Evolutionary conservation across 2,888 invertebrate species (phyloP).

Genomic region (Pterobdella sp.): DNA sequence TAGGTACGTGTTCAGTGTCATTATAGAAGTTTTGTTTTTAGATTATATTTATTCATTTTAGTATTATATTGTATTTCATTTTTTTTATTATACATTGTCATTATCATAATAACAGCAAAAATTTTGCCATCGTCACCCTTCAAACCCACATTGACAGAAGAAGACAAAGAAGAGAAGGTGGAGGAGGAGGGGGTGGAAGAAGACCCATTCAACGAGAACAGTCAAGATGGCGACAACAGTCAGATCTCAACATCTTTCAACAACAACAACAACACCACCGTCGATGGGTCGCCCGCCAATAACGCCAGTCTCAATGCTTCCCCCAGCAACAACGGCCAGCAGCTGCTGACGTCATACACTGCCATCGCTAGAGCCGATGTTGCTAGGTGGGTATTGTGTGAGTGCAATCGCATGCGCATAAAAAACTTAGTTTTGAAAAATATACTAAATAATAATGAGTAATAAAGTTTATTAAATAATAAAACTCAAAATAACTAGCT

Average conservation of each 20-base stretch:
- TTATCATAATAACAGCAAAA: too few relatives aligned
- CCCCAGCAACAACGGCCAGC: neutral
- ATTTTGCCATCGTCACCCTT: too few relatives aligned
- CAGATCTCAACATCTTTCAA: neutral
- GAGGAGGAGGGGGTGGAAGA: neutral
- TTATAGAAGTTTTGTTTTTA: neutral
- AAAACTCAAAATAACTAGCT: too few relatives aligned
- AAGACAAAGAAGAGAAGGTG: neutral
- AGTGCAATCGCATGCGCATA: neutral
- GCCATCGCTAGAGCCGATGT: slow-evolving; percentile 10
- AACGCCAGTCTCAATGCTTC: neutral
- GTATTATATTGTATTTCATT: too few relatives aligned
- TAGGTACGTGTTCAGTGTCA: neutral
- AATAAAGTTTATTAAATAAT: too few relatives aligned
- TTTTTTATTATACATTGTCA: too few relatives aligned
- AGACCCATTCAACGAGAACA: neutral
- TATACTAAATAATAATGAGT: too few relatives aligned
- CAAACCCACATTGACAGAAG: too few relatives aligned
- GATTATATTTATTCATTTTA: too few relatives aligned
- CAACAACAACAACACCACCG: neutral
- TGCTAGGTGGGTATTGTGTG: neutral
- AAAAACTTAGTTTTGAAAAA: neutral
- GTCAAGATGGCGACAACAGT: neutral
- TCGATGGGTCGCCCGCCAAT: neutral
- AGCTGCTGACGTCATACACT: slow-evolving; percentile 5